Conservation (phyloP, 2,113 vertebrate species). For the Phyllostomus discolor region DNA sequence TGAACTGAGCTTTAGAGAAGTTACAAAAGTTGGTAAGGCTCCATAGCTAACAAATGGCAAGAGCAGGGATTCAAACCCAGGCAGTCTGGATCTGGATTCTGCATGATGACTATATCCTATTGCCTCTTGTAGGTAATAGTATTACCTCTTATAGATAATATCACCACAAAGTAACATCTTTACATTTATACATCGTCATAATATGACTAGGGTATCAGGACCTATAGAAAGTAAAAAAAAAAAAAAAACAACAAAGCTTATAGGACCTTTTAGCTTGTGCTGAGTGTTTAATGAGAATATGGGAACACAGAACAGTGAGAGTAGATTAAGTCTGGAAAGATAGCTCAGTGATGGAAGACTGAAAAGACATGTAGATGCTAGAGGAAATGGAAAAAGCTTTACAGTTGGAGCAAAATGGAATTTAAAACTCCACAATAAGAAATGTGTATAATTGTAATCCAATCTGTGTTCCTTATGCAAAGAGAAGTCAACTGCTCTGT, state of each 20-base stretch:
- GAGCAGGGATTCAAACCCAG: not conserved
- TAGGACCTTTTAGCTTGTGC: not conserved
- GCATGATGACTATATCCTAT: not conserved
- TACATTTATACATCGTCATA: not conserved
- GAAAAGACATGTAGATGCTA: not conserved
- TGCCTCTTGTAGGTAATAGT: not conserved
- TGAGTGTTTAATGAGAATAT: not conserved
- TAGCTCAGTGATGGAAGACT: not conserved
- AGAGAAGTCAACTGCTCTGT: not conserved
- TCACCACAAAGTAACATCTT: not conserved
- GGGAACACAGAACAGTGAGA: not conserved
- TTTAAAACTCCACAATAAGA: not conserved
- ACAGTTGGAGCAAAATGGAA: not conserved
- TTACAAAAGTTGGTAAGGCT: not conserved
- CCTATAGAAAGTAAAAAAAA: not conserved
- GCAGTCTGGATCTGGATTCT: not conserved
- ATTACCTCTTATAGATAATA: not conserved
- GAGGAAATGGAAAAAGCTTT: not conserved
- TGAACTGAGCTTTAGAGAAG: not conserved
- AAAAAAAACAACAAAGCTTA: not conserved
- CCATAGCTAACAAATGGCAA: not conserved
- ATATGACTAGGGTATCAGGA: not conserved
- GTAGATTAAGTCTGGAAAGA: not conserved
- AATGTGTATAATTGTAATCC: not conserved
- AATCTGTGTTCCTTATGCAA: not conserved